Conservation (phyloP, 2,113 vertebrate species). For the Cyrtonyx montezumae region DNA sequence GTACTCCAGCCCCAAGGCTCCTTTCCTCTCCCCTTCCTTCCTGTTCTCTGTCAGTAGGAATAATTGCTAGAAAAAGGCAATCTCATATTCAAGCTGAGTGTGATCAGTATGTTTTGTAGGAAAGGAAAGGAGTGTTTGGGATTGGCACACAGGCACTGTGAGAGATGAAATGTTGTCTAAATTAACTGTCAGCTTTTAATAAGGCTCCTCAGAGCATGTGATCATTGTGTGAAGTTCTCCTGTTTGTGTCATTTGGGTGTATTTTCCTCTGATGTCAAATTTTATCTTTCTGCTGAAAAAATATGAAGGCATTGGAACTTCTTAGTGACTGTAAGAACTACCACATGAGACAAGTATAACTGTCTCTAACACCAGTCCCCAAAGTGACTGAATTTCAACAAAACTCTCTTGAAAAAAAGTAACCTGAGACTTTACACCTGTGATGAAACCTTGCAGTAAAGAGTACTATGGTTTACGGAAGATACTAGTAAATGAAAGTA, state of each 20-base stretch:
- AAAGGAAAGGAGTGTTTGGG: background rate
- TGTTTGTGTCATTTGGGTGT: background rate
- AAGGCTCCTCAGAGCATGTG: background rate
- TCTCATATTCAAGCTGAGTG: constrained; percentile 32
- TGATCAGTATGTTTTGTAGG: constrained; percentile 16
- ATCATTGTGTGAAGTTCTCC: background rate
- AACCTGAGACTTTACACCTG: background rate
- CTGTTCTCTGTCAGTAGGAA: constrained; percentile 60
- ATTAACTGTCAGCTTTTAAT: constrained; percentile 13
- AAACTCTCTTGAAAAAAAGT: background rate
- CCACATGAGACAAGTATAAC: accelerated
- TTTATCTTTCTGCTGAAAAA: background rate
- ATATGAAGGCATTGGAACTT: background rate
- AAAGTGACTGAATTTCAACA: background rate
- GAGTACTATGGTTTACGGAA: background rate
- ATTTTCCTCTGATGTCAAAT: background rate
- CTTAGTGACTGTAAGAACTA: background rate
- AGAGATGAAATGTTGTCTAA: background rate
- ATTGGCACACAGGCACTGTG: constrained; percentile 2
- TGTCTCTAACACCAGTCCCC: background rate
- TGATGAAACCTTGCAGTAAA: background rate
- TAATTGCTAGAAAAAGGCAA: constrained; percentile 33
- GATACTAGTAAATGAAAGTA: background rate
- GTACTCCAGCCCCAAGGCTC: constrained; percentile 31
- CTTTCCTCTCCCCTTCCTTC: constrained; percentile 31